Base-by-base conservation (phyloP, 2,113 vertebrate species). In the Callospermophilus lateralis region DNA sequence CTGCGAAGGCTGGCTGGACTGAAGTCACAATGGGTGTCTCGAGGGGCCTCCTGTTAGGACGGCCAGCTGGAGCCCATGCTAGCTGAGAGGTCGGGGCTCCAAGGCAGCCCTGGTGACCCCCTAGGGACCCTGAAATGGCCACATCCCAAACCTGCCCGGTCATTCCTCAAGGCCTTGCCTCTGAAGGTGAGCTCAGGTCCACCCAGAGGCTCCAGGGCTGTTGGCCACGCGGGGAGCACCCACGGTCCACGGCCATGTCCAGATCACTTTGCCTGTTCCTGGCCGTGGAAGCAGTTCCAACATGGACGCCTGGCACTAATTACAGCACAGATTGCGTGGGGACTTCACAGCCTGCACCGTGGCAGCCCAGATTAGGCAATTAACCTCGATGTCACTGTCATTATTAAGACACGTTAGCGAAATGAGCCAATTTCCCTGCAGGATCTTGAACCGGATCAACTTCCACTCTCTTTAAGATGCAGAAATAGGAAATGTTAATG, bases 371-470 rank as follows among this genome's bases (percentile, higher is more conserved):
- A 99, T 99, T 99, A 99, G 99, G 99, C 99, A 99, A 99, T 99
- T 99, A 99, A 99, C 99, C 99, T 99, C 99, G 99, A 99, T 99
- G 99, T 99, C 99, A 99, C 99, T 99, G 99, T 99, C 99, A 99
- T 99, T 99, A 99, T 99, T 99, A 99, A 99, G 99, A 99, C 99
- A 99, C 99, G 99, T 99, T 99, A 99, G 99, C 99, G 99, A 99
- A 99, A 99, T 99, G 99, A 99, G 99, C 99, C 99, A 99, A 99
- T 99, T 99, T 99, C 99, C 99, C 99, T 99, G 99, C 98, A 99
- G 99, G 99, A 99, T 99, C 98, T 98, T 97, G 98, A 98, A 98
- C 99, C 98, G 98, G 99, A 99, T 99, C 98, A 99, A 99, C 99
- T 99, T 98, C 98, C 98, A 98, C 98, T 98, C 98, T 99, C 98